Evolutionary conservation across 2,113 vertebrate genomes (phyloP).

Genomic region (Melanerpes aurifrons): DNA sequence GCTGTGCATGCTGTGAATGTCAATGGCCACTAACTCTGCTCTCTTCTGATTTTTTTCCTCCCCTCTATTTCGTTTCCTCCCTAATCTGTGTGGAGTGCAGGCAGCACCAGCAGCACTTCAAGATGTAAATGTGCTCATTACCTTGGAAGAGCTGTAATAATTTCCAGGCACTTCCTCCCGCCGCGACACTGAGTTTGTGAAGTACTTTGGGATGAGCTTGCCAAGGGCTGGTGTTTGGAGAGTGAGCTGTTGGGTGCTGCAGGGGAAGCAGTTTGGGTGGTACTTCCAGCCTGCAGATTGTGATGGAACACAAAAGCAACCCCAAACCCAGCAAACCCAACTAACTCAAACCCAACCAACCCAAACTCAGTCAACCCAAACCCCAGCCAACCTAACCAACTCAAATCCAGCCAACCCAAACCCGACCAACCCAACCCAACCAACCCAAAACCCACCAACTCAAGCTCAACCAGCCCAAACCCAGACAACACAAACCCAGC

Average conservation of each 20-base stretch:
- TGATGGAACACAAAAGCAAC: neutral
- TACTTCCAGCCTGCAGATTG: slow-evolving; percentile 10
- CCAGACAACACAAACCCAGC: too few species aligned
- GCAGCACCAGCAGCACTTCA: slow-evolving; percentile 39
- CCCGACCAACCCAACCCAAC: too few species aligned
- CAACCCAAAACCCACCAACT: too few species aligned
- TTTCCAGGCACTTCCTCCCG: slow-evolving; percentile 67
- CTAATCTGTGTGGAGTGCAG: slow-evolving; percentile 8
- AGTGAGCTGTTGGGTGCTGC: neutral
- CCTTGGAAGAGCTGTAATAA: slow-evolving; percentile 67
- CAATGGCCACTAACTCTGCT: slow-evolving; percentile 39
- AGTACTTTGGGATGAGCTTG: slow-evolving; percentile 47
- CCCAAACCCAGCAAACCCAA: too few species aligned
- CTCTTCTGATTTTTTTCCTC: neutral
- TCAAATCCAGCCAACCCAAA: too few species aligned
- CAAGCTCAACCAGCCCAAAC: too few species aligned
- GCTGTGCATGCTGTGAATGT: slow-evolving; percentile 52
- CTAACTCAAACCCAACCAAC: too few species aligned
- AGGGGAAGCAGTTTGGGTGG: neutral
- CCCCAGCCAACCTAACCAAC: too few species aligned
- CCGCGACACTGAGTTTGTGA: slow-evolving; percentile 48
- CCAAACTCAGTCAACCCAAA: too few species aligned
- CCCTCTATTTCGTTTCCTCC: neutral
- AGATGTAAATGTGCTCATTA: slow-evolving; percentile 59
- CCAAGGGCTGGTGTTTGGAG: slow-evolving; percentile 28